Percentiles rank a stretch among this genome's conserved stretches.
Conservation (phyloP, 35 echinoderm and acorn worm species). For the Amphiura filiformis region DNA sequence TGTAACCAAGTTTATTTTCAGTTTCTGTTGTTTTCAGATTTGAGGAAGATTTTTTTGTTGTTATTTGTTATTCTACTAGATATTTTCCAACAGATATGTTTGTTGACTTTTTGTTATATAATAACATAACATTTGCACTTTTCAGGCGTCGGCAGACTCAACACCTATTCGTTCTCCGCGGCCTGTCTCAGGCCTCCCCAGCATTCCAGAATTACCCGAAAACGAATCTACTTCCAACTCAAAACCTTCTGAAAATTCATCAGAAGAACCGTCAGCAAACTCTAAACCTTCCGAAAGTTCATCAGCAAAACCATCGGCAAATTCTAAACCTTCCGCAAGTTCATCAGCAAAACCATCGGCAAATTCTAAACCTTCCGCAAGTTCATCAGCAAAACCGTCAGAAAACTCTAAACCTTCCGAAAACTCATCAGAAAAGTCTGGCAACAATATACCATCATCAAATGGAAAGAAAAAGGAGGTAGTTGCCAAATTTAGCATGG, state of each 20-base stretch:
- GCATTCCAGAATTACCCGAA: slow-evolving; percentile 88
- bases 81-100: background rate
- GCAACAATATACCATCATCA: too few relatives aligned
- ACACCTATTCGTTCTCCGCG: background rate
- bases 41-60: too few relatives aligned
- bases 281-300: background rate
- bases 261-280: too few relatives aligned
- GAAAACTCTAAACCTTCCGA: too few relatives aligned
- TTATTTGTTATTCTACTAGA: too few relatives aligned
- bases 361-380: background rate
- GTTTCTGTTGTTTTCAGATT: too few relatives aligned
- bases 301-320: too few relatives aligned
- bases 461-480: background rate
- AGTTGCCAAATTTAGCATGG: background rate
- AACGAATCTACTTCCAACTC: slow-evolving; percentile 35
- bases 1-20: too few relatives aligned
- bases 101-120: background rate
- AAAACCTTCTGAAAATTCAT: background rate
- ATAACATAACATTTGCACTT: background rate
- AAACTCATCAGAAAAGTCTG: background rate
- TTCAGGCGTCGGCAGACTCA: background rate
- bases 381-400: background rate
- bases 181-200: slow-evolving; percentile 52
- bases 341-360: too few relatives aligned
- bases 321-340: too few relatives aligned